phyloP scores from a whole-genome alignment of 1,140 invertebrate genomes.

The Pomacea maculata region DNA sequence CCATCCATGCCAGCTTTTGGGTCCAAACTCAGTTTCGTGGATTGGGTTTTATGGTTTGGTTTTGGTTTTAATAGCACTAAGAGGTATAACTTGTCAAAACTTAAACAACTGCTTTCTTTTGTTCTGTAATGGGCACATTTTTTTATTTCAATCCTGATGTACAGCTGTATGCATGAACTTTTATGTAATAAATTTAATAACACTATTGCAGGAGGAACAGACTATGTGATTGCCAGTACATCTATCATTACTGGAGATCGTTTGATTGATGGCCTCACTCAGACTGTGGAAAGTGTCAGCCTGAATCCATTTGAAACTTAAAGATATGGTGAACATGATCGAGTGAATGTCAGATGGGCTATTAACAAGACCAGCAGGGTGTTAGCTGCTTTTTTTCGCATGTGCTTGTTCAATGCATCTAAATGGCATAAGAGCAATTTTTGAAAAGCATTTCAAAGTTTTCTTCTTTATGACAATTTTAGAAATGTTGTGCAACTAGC shows the following conservation, averaged over 20 bases:
- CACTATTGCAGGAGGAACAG: slow-evolving; percentile 77
- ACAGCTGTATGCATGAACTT: background rate
- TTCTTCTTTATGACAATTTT: no score
- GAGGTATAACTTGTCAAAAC: background rate
- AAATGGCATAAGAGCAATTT: no score
- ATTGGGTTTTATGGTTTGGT: no score
- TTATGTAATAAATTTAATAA: slow-evolving; percentile 1
- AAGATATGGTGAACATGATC: background rate
- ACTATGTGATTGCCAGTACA: slow-evolving; percentile 92
- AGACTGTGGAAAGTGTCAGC: slow-evolving; percentile 62
- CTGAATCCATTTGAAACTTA: slow-evolving; percentile 55
- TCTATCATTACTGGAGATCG: slow-evolving; percentile 91
- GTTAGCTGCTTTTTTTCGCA: no score
- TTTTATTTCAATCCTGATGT: background rate
- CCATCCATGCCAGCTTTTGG: no score
- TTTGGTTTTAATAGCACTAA: no score
- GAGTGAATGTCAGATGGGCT: no score
- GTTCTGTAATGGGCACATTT: background rate
- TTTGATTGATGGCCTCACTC: slow-evolving; percentile 82
- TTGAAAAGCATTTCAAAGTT: no score
- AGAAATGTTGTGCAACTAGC: no score
- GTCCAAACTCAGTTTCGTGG: no score
- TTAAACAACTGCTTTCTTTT: background rate
- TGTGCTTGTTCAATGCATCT: no score
- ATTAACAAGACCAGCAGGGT: no score